phyloP scores from a whole-genome alignment of 2,113 vertebrate species.

The Typhlomys cinereus region DNA sequence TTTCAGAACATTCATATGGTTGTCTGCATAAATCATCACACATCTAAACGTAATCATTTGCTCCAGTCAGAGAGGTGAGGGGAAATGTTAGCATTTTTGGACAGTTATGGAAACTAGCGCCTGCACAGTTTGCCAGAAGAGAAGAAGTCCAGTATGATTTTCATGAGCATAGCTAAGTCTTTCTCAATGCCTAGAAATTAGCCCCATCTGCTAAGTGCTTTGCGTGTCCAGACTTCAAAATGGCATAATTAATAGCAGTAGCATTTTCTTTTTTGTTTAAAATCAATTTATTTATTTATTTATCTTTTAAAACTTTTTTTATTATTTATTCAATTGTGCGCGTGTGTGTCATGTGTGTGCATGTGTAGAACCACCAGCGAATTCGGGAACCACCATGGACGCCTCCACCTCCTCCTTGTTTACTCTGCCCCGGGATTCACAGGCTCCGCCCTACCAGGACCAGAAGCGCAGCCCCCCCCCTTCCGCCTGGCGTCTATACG shows the following conservation, averaged over 20 bases:
- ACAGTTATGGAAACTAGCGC: constrained; percentile 25
- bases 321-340: too few relatives aligned
- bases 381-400: too few relatives aligned
- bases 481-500: too few relatives aligned
- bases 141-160: not conserved
- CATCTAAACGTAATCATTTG: not conserved
- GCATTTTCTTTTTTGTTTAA: constrained; percentile 23
- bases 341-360: too few relatives aligned
- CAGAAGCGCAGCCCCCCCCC: too few relatives aligned
- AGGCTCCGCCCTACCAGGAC: too few relatives aligned
- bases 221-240: not conserved
- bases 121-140: not conserved
- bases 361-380: too few relatives aligned
- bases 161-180: not conserved
- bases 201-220: not conserved
- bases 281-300: constrained; percentile 50
- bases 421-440: too few relatives aligned
- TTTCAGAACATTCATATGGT: not conserved
- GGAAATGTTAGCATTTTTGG: not conserved
- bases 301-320: too few relatives aligned
- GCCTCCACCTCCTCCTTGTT: too few relatives aligned
- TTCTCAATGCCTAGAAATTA: not conserved
- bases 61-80: not conserved
- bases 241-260: not conserved
- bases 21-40: not conserved